These are phyloP conservation scores for Eumerus sabulonum DNA, from an alignment of 2,888 invertebrate species.

Conservation along the genomic window DNA sequence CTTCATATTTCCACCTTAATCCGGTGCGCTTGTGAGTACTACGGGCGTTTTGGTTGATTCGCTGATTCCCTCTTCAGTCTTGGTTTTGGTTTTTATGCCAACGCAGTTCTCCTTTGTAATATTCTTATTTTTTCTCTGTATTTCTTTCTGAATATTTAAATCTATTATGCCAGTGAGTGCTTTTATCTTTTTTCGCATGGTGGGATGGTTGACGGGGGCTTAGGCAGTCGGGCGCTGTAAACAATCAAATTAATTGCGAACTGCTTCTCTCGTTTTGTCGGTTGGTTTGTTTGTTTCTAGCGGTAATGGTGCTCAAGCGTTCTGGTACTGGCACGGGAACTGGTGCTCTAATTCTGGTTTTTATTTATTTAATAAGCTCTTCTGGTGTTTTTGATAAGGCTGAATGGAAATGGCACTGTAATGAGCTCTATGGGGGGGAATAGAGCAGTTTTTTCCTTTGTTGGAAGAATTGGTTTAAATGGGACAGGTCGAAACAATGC, in stretches of 20 bases:
- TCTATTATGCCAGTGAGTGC: constrained; percentile 40
- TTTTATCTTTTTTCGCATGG: constrained; percentile 44
- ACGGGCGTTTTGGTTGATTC: constrained; percentile 47
- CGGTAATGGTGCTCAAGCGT: no score
- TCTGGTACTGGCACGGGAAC: no score
- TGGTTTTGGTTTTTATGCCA: constrained; percentile 4
- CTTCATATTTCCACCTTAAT: constrained; percentile 37
- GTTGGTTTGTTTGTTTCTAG: no score
- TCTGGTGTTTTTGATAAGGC: constrained; percentile 21
- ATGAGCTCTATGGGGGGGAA: constrained; percentile 21
- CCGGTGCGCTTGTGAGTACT: no score
- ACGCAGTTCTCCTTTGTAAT: constrained; percentile 28
- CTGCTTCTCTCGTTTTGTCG: constrained; percentile 4
- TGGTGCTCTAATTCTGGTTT: constrained; percentile 49
- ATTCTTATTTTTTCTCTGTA: neutral
- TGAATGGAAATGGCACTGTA: constrained; percentile 1
- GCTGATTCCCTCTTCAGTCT: constrained; percentile 5
- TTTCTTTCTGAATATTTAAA: constrained; percentile 59
- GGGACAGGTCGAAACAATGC: constrained; percentile 12
- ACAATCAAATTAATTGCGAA: constrained; percentile 66
- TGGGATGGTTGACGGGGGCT: constrained; percentile 33
- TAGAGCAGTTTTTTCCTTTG: neutral
- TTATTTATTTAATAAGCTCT: constrained; percentile 42
- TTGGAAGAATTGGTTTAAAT: neutral
- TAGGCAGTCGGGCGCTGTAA: constrained; percentile 53